A percentile compares a stretch with the other conserved stretches of the same genome.
Conservation (phyloP, 1,140 invertebrate species). For the Bombus picipes region DNA sequence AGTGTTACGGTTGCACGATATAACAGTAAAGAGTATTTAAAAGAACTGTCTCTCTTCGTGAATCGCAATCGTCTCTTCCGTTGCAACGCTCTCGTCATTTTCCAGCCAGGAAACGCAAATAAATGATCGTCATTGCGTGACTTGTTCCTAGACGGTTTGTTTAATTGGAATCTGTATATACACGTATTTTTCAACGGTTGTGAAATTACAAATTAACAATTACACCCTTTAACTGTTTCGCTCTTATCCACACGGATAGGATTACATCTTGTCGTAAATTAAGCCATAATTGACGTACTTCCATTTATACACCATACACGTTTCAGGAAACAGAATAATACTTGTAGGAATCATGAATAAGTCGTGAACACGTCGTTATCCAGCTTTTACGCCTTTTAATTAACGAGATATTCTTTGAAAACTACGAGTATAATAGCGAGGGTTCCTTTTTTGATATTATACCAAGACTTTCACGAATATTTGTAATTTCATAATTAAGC, state of each 20-base stretch:
- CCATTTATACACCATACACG: not conserved
- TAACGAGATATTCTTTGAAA: not conserved
- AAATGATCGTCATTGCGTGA: not conserved
- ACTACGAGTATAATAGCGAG: not conserved
- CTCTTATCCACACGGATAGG: not conserved
- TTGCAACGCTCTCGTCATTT: not conserved
- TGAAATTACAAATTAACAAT: not conserved
- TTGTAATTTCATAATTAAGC: not conserved
- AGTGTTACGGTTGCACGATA: no score
- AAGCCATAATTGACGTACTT: not conserved
- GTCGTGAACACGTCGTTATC: not conserved
- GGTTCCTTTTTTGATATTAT: not conserved
- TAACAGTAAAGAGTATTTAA: no score
- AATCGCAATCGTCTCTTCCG: no score
- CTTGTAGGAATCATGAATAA: not conserved
- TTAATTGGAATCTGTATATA: not conserved
- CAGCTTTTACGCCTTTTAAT: not conserved
- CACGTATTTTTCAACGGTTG: not conserved
- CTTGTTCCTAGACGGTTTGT: not conserved
- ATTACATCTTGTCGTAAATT: not conserved
- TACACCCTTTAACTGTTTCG: not conserved
- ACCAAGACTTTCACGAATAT: not conserved
- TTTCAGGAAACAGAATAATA: not conserved
- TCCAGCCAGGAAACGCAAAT: not conserved
- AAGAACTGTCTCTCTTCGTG: no score